Evolutionary conservation across 2,888 invertebrate genomes (phyloP).

Genomic region (Cephus spinipes): DNA sequence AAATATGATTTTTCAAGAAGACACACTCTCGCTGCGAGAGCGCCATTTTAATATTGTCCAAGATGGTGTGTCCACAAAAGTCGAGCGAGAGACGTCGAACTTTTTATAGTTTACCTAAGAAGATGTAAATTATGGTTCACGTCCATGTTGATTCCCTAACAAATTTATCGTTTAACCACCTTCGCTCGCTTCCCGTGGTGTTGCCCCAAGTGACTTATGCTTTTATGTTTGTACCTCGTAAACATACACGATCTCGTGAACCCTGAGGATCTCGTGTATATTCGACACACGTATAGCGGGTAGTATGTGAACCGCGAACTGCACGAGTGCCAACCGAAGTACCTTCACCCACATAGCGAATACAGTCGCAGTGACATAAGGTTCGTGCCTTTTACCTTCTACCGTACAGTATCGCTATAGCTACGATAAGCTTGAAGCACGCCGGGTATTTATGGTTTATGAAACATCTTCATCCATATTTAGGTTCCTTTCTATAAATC

Average conservation of each 20-base stretch:
- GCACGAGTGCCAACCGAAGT: neutral
- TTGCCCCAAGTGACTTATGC: constrained; percentile 42
- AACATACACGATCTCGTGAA: constrained; percentile 8
- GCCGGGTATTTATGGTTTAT: constrained; percentile 47
- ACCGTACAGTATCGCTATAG: neutral
- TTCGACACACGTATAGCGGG: neutral
- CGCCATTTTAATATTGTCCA: neutral
- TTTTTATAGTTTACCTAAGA: constrained; percentile 30
- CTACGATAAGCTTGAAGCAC: neutral
- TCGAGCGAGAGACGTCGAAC: constrained; percentile 3
- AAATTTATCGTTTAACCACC: constrained; percentile 28
- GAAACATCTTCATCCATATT: constrained; percentile 57
- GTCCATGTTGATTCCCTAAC: constrained; percentile 32
- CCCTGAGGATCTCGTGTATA: neutral
- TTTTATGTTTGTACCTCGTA: constrained; percentile 27
- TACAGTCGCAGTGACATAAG: constrained; percentile 28
- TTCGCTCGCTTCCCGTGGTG: constrained; percentile 37
- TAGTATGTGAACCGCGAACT: neutral
- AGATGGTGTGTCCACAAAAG: neutral
- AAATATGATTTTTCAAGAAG: neutral
- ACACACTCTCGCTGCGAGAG: neutral
- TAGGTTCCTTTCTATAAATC: constrained; percentile 53
- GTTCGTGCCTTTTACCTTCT: neutral
- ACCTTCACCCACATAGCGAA: neutral
- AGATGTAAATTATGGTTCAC: constrained; percentile 49